A percentile compares a stretch with the other conserved stretches of the same genome.
Evolutionary conservation across 2,888 invertebrate genomes (phyloP).

Genomic region (Iselma pallidipennis): DNA sequence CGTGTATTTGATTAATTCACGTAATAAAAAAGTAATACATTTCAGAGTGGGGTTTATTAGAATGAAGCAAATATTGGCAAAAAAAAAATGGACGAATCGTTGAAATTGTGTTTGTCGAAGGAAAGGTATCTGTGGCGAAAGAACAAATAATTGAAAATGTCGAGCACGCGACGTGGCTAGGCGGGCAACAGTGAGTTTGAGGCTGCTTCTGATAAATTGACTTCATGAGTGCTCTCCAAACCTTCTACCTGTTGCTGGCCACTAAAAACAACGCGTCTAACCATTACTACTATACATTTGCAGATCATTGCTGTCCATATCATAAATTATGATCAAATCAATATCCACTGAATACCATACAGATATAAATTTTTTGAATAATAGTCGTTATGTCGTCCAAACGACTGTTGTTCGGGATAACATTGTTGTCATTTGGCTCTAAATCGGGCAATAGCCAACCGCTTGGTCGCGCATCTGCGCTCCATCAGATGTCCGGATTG

Average conservation of each 20-base stretch:
- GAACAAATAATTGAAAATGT: conserved; percentile 43
- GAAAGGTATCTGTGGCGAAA: conserved; percentile 27
- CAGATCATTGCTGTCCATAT: conserved; percentile 29
- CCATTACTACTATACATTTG: conserved; percentile 37
- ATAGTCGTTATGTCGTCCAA: conserved; percentile 13
- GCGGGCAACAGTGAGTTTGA: conserved; percentile 29
- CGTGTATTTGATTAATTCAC: conserved; percentile 11
- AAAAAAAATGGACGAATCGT: conserved; percentile 17
- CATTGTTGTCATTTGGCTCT: conserved; percentile 17
- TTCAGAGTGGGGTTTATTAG: not conserved
- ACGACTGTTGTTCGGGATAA: conserved; percentile 11
- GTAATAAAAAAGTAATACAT: conserved; percentile 3
- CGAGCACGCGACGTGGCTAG: conserved; percentile 34
- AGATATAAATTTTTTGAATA: conserved; percentile 14
- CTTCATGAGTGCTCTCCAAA: conserved; percentile 48
- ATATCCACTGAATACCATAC: conserved; percentile 1
- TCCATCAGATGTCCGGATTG: conserved; percentile 45
- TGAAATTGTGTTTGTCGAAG: conserved; percentile 26
- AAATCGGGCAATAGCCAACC: conserved; percentile 16
- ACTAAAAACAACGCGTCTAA: conserved; percentile 44
- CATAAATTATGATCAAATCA: conserved; percentile 27
- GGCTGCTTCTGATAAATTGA: conserved; percentile 48
- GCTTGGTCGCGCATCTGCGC: conserved; percentile 33
- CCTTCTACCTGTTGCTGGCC: conserved; percentile 49
- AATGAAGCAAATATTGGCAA: conserved; percentile 14